A percentile compares a stretch with the other conserved stretches of the same genome.
These are phyloP conservation scores for Phalera bucephala DNA, from an alignment of 2,888 invertebrate genomes.

Conservation along the genomic window DNA sequence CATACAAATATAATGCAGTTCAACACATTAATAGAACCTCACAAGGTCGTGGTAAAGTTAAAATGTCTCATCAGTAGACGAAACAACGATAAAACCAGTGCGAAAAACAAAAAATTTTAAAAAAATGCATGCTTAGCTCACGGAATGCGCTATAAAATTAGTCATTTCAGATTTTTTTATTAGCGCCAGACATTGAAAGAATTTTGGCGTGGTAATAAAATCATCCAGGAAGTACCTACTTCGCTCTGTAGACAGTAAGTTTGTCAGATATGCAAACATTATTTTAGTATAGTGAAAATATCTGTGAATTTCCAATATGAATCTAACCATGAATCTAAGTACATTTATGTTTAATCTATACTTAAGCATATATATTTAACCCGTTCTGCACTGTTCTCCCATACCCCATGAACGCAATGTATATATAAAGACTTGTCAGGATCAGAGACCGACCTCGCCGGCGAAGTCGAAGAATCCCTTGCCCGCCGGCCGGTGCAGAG, in stretches of 20 bases:
- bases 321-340: no score
- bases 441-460: no score
- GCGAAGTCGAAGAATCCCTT: no score
- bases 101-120: conserved; percentile 9
- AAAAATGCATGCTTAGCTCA: conserved; percentile 26
- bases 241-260: background rate
- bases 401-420: no score
- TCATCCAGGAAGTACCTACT: conserved; percentile 18
- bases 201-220: conserved; percentile 15
- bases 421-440: no score
- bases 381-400: no score
- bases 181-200: conserved; percentile 19
- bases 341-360: no score
- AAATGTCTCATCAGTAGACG: conserved; percentile 32
- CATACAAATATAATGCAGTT: conserved; percentile 33
- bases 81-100: conserved; percentile 39
- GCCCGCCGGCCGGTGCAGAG: no score
- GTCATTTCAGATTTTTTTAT: conserved; percentile 20
- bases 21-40: conserved; percentile 13
- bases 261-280: no score
- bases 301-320: no score
- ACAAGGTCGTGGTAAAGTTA: conserved; percentile 30
- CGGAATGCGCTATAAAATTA: conserved; percentile 25
- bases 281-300: no score
- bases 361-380: no score